phyloP scores from a whole-genome alignment of 2,888 invertebrate species.

The Agrotis segetum region DNA sequence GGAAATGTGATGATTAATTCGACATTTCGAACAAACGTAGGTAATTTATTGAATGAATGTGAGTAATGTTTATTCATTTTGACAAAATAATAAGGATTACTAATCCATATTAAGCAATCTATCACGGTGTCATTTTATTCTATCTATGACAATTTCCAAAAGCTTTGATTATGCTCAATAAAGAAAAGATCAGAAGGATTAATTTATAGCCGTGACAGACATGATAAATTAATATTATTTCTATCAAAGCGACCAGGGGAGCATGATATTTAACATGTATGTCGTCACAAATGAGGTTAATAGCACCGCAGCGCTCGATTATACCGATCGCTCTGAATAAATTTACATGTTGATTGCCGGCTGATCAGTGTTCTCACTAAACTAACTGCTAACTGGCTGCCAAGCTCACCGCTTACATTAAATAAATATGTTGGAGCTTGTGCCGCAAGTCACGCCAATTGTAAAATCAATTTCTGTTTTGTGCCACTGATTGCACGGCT shows the following conservation, averaged over 20 bases:
- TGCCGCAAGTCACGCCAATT: conserved; percentile 67
- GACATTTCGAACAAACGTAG: no score
- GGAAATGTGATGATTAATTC: no score
- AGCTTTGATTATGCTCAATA: conserved; percentile 26
- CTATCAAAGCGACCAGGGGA: conserved; percentile 75
- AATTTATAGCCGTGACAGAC: conserved; percentile 51
- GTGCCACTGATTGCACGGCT: conserved; percentile 55
- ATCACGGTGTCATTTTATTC: conserved; percentile 18
- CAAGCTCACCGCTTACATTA: conserved; percentile 75
- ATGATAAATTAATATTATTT: conserved; percentile 78
- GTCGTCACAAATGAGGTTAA: conserved; percentile 86
- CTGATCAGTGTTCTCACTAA: conserved; percentile 85
- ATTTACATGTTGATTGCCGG: conserved; percentile 87
- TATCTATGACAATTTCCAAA: conserved; percentile 37
- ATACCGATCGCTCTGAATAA: conserved; percentile 88
- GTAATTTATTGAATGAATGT: neutral
- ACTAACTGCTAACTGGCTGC: conserved; percentile 81
- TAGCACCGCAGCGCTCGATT: conserved; percentile 83
- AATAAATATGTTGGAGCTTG: conserved; percentile 75
- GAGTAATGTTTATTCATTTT: no score
- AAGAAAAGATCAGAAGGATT: conserved; percentile 50
- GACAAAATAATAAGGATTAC: conserved; percentile 1
- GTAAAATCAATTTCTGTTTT: conserved; percentile 72
- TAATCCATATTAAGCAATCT: conserved; percentile 28
- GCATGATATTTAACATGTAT: conserved; percentile 81